Base-by-base conservation (phyloP, 2,113 vertebrate genomes). In the Campylomormyrus numenius region DNA sequence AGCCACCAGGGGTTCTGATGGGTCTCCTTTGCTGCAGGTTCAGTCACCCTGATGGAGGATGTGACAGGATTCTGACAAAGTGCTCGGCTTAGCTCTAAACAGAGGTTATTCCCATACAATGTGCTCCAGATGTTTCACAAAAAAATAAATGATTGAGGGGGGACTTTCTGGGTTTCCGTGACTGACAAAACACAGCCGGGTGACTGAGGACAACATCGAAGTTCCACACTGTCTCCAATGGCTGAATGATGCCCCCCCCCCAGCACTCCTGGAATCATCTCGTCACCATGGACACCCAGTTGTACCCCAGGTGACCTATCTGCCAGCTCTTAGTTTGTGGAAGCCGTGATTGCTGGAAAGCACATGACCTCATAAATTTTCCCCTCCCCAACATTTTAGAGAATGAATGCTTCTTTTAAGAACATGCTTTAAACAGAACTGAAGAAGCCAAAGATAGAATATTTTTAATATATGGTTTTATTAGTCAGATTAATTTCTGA, bases 121-220 rank as follows among this genome's bases (percentile, higher is more conserved):
- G 52, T 35, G 74, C 62, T 91, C 90, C 91, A 91, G 91, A 93
- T 93, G 89, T 91, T 92, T 2, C 77, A 89, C 50, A 89, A 91
- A 66, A 66, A 92, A 50, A 50, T 0, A 24, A 24, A 9, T 46
- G 27, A 85, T 85, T 27, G 83, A 85, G 27, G 77, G 77, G 56
- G 89, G 53, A 92, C 91, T 91, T 92, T 91, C 92, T 92, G 88
- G 87, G 27, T 88, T 49, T 90, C 66, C 77, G 45, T 53, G 42
- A 77, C 80, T 85, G 91, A 85, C 83, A 86, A 52, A 88, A 50
- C 58, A 90, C 45, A 77, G 88, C 42, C 89, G 46, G 35, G 46
- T 87, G 52, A 70, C 21, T 31, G 90, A 88, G 89, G 89, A 89
- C 80, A 58, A 53, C 53, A 80, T 48, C 31, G 35, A 31, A 89